These are phyloP conservation scores for Drosophila pseudoananassae DNA, from an alignment of 1,140 invertebrate species.

Conservation along the genomic window DNA sequence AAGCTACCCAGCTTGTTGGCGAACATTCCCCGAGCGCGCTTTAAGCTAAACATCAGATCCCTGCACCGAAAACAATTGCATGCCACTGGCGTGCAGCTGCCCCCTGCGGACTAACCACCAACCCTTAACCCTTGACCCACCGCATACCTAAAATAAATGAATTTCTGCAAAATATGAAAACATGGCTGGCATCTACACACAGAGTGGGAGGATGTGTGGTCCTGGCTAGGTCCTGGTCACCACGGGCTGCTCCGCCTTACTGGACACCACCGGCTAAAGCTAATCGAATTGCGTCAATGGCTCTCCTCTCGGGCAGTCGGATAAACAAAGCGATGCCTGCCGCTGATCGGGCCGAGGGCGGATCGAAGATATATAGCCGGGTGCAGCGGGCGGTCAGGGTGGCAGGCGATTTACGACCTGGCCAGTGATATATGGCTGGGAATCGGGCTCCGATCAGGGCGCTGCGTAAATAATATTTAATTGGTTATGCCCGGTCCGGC, in stretches of 20 bases:
- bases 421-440: constrained; percentile 58
- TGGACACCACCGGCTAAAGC: neutral
- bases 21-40: constrained; percentile 2
- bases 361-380: constrained; percentile 6
- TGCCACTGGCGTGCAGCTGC: constrained; percentile 7
- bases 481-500: constrained; percentile 64
- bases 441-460: constrained; percentile 16
- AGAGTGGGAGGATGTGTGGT: neutral
- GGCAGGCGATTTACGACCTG: constrained; percentile 74
- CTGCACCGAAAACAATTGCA: constrained; percentile 8
- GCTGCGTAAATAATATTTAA: constrained; percentile 67
- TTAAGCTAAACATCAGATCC: constrained; percentile 5
- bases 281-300: constrained; percentile 60
- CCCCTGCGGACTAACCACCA: neutral
- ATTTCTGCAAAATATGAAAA: constrained; percentile 14
- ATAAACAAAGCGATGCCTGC: constrained; percentile 27
- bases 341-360: neutral
- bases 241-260: neutral
- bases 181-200: neutral
- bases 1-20: neutral
- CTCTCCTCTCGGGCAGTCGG: constrained; percentile 6
- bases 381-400: constrained; percentile 28
- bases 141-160: constrained; percentile 15
- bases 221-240: neutral
- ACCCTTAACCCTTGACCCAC: neutral